Conservation (phyloP, 1,140 invertebrate species). For the Penaeus japonicus region DNA sequence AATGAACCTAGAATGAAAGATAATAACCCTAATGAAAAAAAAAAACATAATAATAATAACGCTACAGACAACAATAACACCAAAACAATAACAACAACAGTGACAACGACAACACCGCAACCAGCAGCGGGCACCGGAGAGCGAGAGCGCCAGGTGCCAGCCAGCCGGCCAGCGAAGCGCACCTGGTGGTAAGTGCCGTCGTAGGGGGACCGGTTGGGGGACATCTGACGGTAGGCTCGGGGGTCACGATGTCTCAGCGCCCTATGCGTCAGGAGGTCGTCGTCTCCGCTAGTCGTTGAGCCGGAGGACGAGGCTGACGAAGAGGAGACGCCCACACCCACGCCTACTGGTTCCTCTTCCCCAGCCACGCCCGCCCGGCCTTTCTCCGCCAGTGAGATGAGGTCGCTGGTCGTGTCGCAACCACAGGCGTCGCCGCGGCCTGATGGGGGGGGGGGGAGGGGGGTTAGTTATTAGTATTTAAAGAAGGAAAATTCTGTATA, state of each 20-base stretch:
- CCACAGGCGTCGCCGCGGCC: not conserved
- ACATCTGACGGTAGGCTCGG: slow-evolving; percentile 48
- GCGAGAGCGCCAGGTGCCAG: no score
- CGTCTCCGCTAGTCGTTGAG: slow-evolving; percentile 63
- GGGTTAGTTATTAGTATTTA: no score
- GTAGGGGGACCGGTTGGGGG: slow-evolving; percentile 44
- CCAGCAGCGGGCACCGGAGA: no score
- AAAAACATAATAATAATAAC: no score
- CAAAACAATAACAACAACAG: no score
- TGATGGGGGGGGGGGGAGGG: not conserved
- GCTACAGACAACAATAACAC: no score
- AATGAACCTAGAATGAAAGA: no score
- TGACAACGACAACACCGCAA: no score
- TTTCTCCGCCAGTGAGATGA: slow-evolving; percentile 71
- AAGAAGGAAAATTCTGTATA: not conserved
- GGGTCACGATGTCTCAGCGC: slow-evolving; percentile 60
- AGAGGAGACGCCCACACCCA: slow-evolving; percentile 54
- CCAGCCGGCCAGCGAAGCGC: not conserved
- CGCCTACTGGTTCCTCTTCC: slow-evolving; percentile 44
- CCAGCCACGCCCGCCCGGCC: slow-evolving; percentile 65
- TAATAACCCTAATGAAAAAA: no score
- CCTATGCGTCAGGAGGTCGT: slow-evolving; percentile 60
- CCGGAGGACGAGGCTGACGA: slow-evolving; percentile 62
- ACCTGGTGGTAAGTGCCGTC: slow-evolving; percentile 43
- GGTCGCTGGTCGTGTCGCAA: slow-evolving; percentile 62